These are phyloP conservation scores for Pecten maximus DNA, from an alignment of 2,888 invertebrate genomes.

Conservation along the genomic window DNA sequence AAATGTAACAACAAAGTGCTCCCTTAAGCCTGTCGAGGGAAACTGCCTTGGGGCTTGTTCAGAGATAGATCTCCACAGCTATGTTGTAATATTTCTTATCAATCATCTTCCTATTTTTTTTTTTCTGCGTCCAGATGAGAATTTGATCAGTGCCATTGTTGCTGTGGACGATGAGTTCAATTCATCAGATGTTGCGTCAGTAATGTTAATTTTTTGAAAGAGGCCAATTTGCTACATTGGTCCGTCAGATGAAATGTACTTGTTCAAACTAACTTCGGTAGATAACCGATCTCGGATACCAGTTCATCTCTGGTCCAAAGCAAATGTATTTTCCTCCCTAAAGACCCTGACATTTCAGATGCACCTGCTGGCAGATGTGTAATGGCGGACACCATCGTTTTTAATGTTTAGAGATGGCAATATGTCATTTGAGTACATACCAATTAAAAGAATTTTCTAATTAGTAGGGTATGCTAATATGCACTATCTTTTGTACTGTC, in stretches of 20 bases:
- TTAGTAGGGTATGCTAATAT: not conserved
- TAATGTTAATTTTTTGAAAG: conserved; percentile 20
- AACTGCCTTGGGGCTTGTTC: not conserved
- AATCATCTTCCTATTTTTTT: not conserved
- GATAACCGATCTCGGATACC: not conserved
- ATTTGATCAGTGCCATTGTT: conserved; percentile 27
- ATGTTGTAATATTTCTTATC: conserved; percentile 24
- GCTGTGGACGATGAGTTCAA: not conserved
- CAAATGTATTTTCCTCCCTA: not conserved
- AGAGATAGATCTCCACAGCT: not conserved
- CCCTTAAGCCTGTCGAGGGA: not conserved
- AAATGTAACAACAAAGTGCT: not conserved
- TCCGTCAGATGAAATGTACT: not conserved
- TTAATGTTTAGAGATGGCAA: not conserved
- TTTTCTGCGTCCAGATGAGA: not conserved
- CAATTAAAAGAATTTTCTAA: conserved; percentile 35
- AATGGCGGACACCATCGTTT: not conserved
- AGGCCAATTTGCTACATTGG: conserved; percentile 20
- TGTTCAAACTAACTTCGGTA: not conserved
- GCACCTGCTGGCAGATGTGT: conserved; percentile 23
- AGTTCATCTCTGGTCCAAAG: conserved; percentile 2
- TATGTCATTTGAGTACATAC: conserved; percentile 17
- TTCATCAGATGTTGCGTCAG: not conserved
- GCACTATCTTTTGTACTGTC: conserved; percentile 28
- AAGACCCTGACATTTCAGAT: conserved; percentile 23